Evolutionary conservation across 2,797 vertebrate species (phyloP).

Genomic region (Danio tinwini): DNA sequence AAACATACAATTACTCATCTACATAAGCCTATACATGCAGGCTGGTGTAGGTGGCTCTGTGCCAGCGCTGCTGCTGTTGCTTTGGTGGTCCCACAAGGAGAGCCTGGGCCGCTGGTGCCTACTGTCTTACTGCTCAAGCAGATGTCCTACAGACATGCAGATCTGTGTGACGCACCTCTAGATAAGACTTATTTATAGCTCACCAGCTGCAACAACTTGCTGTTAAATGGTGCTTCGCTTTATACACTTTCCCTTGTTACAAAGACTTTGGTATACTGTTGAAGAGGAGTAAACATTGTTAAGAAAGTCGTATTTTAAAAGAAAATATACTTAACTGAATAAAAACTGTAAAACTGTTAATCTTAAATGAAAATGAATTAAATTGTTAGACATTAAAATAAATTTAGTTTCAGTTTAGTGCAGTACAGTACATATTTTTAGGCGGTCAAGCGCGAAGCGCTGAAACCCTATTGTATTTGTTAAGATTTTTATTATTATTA

Average conservation of each 20-base stretch:
- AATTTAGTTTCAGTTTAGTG: no score
- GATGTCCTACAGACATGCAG: constrained; percentile 22
- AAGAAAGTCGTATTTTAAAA: background rate
- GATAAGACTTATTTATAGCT: constrained; percentile 37
- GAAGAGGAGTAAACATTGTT: background rate
- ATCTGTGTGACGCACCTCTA: background rate
- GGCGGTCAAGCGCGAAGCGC: no score
- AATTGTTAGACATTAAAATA: no score
- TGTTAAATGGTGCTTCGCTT: background rate
- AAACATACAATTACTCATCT: constrained; percentile 25
- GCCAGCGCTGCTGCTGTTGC: background rate
- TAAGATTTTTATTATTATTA: no score
- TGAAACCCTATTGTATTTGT: no score
- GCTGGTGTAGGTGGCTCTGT: constrained; percentile 16
- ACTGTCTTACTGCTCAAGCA: constrained; percentile 2
- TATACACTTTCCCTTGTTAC: background rate
- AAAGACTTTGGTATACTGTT: background rate
- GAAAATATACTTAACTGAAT: background rate
- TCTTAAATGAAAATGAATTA: no score
- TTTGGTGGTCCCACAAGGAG: background rate
- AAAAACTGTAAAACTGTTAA: background rate
- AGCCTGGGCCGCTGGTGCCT: background rate
- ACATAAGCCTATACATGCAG: background rate
- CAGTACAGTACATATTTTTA: no score
- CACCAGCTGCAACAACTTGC: background rate